phyloP scores from a whole-genome alignment of 2,797 vertebrate genomes.

The Channa striata region DNA sequence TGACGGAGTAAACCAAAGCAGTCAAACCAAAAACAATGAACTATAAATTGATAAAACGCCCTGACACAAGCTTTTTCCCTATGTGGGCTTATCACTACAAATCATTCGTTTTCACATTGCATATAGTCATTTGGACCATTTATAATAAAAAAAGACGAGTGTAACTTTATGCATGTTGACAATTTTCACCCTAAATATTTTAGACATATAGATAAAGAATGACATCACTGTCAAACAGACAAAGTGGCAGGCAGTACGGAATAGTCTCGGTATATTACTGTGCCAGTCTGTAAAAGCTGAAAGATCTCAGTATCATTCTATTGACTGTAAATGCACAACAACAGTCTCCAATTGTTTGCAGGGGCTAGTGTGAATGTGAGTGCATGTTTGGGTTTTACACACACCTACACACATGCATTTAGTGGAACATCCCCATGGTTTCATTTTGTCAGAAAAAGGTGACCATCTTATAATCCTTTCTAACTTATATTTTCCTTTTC shows the following conservation, averaged over 20 bases:
- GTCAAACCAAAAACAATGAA: slow-evolving; percentile 1
- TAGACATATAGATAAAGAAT: too few species aligned
- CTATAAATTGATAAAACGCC: background rate
- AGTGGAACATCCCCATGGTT: background rate
- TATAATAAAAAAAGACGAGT: background rate
- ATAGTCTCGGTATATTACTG: slow-evolving; percentile 1
- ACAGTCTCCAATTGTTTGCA: slow-evolving; percentile 52
- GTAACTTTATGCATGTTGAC: background rate
- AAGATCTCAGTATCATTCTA: slow-evolving; percentile 45
- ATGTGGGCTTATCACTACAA: background rate
- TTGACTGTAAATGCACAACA: slow-evolving; percentile 44
- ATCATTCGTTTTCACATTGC: background rate
- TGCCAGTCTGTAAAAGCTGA: slow-evolving; percentile 32
- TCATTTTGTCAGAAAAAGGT: slow-evolving; percentile 6
- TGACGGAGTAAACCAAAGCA: background rate
- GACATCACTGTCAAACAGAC: background rate
- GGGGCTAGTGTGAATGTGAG: slow-evolving; percentile 3
- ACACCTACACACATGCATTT: background rate
- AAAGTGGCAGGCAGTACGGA: slow-evolving; percentile 18
- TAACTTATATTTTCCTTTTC: slow-evolving; percentile 21
- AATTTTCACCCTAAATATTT: background rate
- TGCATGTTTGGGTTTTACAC: background rate
- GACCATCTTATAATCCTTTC: background rate
- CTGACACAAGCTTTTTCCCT: background rate
- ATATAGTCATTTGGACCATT: background rate